Percentiles rank a stretch among this genome's conserved stretches.
Conservation (phyloP, 2,888 invertebrate genomes). For the Tetragonisca angustula region DNA sequence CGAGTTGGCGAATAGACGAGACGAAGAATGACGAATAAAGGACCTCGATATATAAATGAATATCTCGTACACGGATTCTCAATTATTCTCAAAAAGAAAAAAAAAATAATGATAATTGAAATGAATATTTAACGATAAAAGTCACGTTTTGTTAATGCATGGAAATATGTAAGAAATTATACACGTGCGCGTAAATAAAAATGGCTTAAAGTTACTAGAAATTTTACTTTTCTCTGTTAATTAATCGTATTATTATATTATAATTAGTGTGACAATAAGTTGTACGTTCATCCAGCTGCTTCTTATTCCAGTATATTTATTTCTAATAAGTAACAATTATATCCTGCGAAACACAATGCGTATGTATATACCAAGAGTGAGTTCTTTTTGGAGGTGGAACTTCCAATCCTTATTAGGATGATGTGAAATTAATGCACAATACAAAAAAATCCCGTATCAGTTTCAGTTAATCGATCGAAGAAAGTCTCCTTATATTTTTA, state of each 20-base stretch:
- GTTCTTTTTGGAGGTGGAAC: slow-evolving; percentile 4
- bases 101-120: background rate
- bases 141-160: slow-evolving; percentile 37
- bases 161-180: slow-evolving; percentile 14
- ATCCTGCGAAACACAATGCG: background rate
- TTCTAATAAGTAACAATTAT: background rate
- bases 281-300: slow-evolving; percentile 7
- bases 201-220: slow-evolving; percentile 23
- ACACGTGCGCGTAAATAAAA: slow-evolving; percentile 7
- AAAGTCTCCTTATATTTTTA: background rate
- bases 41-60: slow-evolving; percentile 21
- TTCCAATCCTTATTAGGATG: slow-evolving; percentile 35
- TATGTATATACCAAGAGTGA: slow-evolving; percentile 1
- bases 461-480: background rate
- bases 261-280: slow-evolving; percentile 19
- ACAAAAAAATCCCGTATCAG: background rate
- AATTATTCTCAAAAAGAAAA: slow-evolving; percentile 3
- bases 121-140: slow-evolving; percentile 24
- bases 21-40: slow-evolving; percentile 10
- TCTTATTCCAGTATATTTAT: slow-evolving; percentile 12
- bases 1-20: slow-evolving; percentile 2
- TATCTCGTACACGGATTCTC: slow-evolving; percentile 24
- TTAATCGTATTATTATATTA: slow-evolving; percentile 5
- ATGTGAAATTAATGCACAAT: slow-evolving; percentile 44
- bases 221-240: slow-evolving; percentile 2